A percentile compares a stretch with the other conserved stretches of the same genome.
Evolutionary conservation across 2,888 invertebrate genomes (phyloP).

Genomic region (Polydrusus cervinus): DNA sequence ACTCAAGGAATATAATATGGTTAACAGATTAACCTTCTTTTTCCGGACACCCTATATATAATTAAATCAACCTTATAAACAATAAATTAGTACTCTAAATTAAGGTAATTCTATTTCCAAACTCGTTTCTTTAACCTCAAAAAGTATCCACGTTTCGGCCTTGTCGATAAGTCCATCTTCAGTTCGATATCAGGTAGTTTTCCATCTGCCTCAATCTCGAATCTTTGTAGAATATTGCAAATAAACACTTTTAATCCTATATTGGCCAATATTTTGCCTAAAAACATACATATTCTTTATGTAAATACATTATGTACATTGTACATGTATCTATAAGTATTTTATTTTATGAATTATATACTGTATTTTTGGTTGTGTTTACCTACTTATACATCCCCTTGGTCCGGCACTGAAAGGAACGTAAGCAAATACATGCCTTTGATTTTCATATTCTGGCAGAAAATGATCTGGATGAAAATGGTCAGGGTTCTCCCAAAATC

Average conservation of each 20-base stretch:
- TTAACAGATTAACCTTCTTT: too few relatives aligned
- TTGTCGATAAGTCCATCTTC: conserved; percentile 61
- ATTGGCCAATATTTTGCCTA: conserved; percentile 62
- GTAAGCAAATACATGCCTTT: conserved; percentile 63
- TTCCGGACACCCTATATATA: too few relatives aligned
- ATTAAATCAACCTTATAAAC: too few relatives aligned
- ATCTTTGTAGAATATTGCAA: conserved; percentile 61
- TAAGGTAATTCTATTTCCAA: conserved; percentile 45
- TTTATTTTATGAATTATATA: too few relatives aligned
- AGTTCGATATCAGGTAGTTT: conserved; percentile 63
- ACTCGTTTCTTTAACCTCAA: conserved; percentile 59
- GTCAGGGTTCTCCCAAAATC: conserved; percentile 63
- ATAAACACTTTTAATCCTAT: conserved; percentile 60
- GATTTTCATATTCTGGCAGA: conserved; percentile 61
- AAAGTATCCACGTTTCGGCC: conserved; percentile 62
- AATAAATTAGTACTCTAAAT: background rate
- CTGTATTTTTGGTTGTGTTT: conserved; percentile 12
- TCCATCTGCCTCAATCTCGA: conserved; percentile 63
- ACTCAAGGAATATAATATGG: too few relatives aligned
- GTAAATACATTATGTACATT: too few relatives aligned
- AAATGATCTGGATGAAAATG: conserved; percentile 67
- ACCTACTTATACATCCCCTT: conserved; percentile 64
- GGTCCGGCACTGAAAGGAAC: conserved; percentile 66
- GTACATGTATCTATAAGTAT: too few relatives aligned
- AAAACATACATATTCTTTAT: conserved; percentile 26